Conservation (phyloP, 2,888 invertebrate genomes). For the Ptychoptera albimana region DNA sequence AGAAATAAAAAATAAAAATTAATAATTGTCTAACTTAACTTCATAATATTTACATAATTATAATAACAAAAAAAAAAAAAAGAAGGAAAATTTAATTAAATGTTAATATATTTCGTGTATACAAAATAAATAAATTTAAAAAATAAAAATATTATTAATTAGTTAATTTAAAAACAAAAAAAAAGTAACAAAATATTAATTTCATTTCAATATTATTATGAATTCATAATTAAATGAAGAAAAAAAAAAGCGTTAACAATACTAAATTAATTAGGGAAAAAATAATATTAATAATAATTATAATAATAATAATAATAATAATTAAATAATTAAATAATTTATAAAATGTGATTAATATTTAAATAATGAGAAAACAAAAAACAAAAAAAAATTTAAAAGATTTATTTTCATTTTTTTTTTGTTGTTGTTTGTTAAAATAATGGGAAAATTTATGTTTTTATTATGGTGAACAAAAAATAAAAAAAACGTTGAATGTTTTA, state of each 20-base stretch:
- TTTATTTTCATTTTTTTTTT: too few species aligned
- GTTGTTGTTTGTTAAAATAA: too few species aligned
- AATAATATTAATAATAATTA: background rate
- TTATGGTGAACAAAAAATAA: too few species aligned
- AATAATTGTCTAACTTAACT: background rate
- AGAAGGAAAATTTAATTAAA: background rate
- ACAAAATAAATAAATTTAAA: background rate
- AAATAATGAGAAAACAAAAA: too few species aligned
- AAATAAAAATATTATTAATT: background rate
- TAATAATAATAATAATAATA: background rate
- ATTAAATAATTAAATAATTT: too few species aligned
- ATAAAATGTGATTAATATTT: too few species aligned
- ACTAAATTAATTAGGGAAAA: conserved; percentile 3
- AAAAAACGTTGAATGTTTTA: too few species aligned
- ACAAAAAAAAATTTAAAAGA: too few species aligned
- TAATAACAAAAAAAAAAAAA: background rate
- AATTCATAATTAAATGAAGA: background rate
- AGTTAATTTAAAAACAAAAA: conserved; percentile 1
- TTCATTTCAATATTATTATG: background rate
- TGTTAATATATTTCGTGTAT: background rate
- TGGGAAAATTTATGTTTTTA: too few species aligned
- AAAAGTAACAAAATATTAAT: background rate
- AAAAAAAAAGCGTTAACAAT: conserved; percentile 2
- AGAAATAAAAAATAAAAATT: background rate
- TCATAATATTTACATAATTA: background rate